A percentile compares a stretch with the other conserved stretches of the same genome.
Conservation (phyloP, 2,888 invertebrate species). For the Plusia festucae region DNA sequence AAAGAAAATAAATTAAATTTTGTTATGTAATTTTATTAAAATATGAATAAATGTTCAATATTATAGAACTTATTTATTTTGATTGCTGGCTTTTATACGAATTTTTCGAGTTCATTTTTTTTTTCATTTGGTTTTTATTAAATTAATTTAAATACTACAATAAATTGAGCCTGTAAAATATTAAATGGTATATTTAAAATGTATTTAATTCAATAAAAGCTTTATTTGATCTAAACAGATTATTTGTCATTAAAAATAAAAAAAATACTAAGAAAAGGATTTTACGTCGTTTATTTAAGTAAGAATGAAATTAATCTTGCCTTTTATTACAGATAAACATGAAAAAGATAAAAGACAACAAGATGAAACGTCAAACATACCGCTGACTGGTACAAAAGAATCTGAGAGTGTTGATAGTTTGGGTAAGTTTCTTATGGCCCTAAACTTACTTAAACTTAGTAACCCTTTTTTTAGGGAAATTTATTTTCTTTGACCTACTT, state of each 20-base stretch:
- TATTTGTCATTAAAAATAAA: neutral
- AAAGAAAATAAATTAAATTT: too few species aligned
- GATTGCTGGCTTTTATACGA: too few species aligned
- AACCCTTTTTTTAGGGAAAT: neutral
- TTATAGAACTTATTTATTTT: too few species aligned
- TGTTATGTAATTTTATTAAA: too few species aligned
- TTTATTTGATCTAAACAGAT: too few species aligned
- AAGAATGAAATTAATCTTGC: neutral
- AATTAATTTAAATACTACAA: too few species aligned
- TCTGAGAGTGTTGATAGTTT: conserved; percentile 86
- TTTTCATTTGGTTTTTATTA: too few species aligned
- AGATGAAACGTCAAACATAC: conserved; percentile 84
- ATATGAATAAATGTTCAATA: too few species aligned
- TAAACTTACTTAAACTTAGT: neutral
- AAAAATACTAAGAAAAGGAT: conserved; percentile 4
- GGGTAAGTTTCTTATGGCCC: conserved; percentile 66
- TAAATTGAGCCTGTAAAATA: too few species aligned
- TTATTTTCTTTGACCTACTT: conserved; percentile 5
- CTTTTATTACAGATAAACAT: conserved; percentile 71
- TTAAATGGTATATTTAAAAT: too few species aligned
- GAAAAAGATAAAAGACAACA: conserved; percentile 82
- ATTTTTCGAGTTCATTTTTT: too few species aligned
- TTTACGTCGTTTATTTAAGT: neutral
- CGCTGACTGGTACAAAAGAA: conserved; percentile 83
- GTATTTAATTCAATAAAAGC: too few species aligned